phyloP scores from a whole-genome alignment of 2,113 vertebrate species.

The Thunnus thynnus region DNA sequence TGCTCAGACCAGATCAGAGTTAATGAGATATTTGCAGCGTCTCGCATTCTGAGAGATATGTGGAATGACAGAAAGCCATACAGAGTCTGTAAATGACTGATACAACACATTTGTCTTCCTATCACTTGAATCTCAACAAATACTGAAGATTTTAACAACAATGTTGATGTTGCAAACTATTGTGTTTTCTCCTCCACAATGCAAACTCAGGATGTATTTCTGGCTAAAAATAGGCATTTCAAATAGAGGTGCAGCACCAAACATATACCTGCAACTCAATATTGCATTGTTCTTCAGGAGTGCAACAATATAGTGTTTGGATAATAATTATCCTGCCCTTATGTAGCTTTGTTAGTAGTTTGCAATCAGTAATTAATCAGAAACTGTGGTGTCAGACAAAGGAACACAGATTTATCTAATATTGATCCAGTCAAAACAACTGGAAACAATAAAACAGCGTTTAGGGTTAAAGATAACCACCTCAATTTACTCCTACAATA shows the following conservation, averaged over 20 bases:
- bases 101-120: constrained; percentile 12
- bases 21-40: constrained; percentile 76
- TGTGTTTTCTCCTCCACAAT: neutral
- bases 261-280: neutral
- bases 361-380: neutral
- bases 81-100: constrained; percentile 26
- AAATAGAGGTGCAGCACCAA: neutral
- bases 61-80: constrained; percentile 29
- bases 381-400: neutral
- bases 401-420: neutral
- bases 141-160: neutral
- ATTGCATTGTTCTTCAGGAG: neutral
- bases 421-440: neutral
- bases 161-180: neutral
- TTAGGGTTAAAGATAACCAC: neutral
- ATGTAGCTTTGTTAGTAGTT: neutral
- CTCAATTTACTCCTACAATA: neutral
- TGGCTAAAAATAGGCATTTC: neutral
- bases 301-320: neutral
- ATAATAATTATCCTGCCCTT: neutral
- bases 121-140: constrained; percentile 26
- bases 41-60: constrained; percentile 62
- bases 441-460: neutral
- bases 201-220: neutral
- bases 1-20: constrained; percentile 64